Base-by-base conservation (phyloP, 1,140 invertebrate species). In the Conus betulinus region DNA sequence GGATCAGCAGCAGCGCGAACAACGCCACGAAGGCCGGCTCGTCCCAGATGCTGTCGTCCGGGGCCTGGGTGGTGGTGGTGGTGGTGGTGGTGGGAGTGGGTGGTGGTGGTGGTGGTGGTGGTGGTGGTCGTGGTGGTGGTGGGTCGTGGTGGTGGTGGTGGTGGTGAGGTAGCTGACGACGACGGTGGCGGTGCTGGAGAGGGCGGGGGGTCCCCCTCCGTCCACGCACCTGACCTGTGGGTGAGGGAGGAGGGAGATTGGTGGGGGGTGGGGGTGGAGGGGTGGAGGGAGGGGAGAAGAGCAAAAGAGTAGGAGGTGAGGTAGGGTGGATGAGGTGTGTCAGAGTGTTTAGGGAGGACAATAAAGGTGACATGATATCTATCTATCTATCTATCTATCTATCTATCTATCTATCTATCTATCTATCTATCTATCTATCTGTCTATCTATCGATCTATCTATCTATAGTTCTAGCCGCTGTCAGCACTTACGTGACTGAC, bases 21-120 rank as follows among this genome's bases (percentile, higher is more conserved):
- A 89, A 10, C 57, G 88, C 88, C 76, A 89, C 82, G 55, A 89
- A 89, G 4, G 63, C 84, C 5, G 63, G 57, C 60, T 89, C 85
- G n/a, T 87, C 76, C 63, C 27, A 86, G 23, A 86, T 83, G 79
- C 81, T 52, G 20, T n/a, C 55, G 27, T 20, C 53, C 4, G 55
- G 7, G n/a, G 84, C 51, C 17, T 20, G 0, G 55, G 88, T 81
- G 15, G 88, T 71, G 13, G 76, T 89, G 4, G 84, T 86, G 39
- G 84, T n/a, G n/a, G n/a, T 86, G 57, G 88, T 85, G 13, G 84
- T 85, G 27, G n/a, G n/a, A n/a, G 39, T 39, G 39, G 39, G 39
- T 39, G 39, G 39, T 39, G n/a, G 39, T 39, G 39, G 39, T 39
- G 39, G 39, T 39, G 39, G 39, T 39, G 39, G 39, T n/a, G n/a